A percentile compares a stretch with the other conserved stretches of the same genome.
Evolutionary conservation across 2,113 vertebrate species (phyloP).

Genomic region (Phaethornis superciliosus): DNA sequence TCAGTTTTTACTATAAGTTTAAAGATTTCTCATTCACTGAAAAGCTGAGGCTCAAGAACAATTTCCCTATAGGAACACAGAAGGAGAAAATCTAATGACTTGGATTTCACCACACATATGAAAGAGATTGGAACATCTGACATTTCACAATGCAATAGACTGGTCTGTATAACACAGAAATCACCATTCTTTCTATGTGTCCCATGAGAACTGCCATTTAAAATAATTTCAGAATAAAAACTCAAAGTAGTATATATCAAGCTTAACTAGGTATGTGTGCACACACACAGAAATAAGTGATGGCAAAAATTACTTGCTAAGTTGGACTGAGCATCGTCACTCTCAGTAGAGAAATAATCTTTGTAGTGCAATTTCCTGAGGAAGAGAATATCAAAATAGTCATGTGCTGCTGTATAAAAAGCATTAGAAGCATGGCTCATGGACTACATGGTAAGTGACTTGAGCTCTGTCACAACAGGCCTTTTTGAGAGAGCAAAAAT

Average conservation of each 20-base stretch:
- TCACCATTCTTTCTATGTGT: fast-evolving
- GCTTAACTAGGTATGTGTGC: neutral
- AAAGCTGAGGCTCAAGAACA: neutral
- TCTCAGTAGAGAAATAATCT: neutral
- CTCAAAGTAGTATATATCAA: neutral
- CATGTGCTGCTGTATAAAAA: neutral
- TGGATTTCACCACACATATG: neutral
- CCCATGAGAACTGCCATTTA: neutral
- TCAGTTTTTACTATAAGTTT: neutral
- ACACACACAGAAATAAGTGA: neutral
- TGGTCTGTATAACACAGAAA: neutral
- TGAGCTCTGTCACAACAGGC: neutral
- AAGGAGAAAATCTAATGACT: neutral
- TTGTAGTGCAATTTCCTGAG: neutral
- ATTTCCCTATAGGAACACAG: neutral
- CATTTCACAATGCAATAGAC: neutral
- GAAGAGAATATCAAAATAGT: neutral
- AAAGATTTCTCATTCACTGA: neutral
- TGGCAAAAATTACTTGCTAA: neutral
- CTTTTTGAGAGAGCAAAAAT: neutral
- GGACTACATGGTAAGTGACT: neutral
- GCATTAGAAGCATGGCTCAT: neutral
- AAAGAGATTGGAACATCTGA: neutral
- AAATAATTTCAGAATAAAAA: neutral
- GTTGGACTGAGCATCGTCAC: neutral